A percentile compares a stretch with the other conserved stretches of the same genome.
phyloP scores from a whole-genome alignment of 2,113 vertebrate genomes.

The Neoarius graeffei region DNA sequence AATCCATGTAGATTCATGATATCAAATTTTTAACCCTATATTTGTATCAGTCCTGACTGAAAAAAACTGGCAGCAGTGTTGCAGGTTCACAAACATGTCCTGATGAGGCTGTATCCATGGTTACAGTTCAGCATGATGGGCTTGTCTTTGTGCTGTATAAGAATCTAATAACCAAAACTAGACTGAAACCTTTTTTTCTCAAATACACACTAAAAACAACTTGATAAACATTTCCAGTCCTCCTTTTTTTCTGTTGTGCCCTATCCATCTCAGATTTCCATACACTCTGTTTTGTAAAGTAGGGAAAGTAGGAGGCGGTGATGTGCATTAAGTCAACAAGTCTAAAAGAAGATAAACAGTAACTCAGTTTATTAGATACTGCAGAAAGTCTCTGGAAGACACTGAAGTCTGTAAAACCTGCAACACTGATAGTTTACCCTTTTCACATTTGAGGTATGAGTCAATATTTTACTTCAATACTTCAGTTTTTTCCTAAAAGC shows the following conservation, averaged over 20 bases:
- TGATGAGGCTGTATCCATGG: background rate
- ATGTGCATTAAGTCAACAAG: background rate
- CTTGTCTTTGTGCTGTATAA: background rate
- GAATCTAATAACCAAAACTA: background rate
- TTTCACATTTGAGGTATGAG: background rate
- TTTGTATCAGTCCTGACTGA: too few species aligned
- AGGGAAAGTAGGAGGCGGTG: background rate
- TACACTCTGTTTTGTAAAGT: slow-evolving; percentile 1
- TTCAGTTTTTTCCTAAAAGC: background rate
- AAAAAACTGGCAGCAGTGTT: background rate
- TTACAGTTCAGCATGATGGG: background rate
- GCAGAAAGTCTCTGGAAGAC: background rate
- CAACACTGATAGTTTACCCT: background rate
- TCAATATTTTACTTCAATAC: background rate
- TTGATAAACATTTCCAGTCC: background rate
- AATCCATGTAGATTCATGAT: background rate
- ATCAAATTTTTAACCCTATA: too few species aligned
- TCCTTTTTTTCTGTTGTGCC: background rate
- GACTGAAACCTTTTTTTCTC: background rate
- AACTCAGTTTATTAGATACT: background rate
- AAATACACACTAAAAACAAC: background rate
- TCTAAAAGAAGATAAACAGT: background rate
- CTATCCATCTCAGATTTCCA: background rate
- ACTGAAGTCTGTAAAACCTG: background rate
- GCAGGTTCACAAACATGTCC: background rate